Conservation (phyloP, 2,113 vertebrate genomes). For the Saimiri boliviensis region DNA sequence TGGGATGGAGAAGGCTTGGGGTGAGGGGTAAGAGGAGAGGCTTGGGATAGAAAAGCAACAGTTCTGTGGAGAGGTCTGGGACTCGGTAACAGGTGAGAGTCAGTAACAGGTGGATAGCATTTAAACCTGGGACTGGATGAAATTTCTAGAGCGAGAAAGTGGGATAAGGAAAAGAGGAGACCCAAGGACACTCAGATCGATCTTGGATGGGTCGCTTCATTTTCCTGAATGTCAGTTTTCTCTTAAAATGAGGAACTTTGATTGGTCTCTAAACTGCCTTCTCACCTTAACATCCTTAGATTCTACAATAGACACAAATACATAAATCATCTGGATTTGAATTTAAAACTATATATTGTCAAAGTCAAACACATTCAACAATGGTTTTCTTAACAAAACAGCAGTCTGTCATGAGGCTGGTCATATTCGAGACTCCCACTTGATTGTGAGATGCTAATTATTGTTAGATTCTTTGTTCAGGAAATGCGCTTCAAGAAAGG, state of each 20-base stretch:
- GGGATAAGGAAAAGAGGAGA: background rate
- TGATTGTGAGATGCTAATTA: background rate
- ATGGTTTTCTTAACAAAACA: background rate
- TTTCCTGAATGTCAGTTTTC: background rate
- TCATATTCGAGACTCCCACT: background rate
- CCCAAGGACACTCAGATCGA: background rate
- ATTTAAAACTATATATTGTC: background rate
- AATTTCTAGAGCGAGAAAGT: background rate
- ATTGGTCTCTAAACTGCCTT: background rate
- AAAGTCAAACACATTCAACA: background rate
- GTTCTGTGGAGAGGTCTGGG: background rate
- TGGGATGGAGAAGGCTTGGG: background rate
- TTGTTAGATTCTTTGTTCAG: constrained; percentile 27
- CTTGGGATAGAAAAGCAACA: background rate
- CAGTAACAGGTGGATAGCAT: background rate
- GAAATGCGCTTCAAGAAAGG: background rate
- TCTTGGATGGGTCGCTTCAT: background rate
- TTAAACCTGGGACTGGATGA: background rate
- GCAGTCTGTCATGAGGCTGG: background rate
- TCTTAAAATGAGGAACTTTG: background rate
- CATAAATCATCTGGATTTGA: background rate
- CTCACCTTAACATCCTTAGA: background rate
- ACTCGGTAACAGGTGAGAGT: background rate
- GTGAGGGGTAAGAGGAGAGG: background rate
- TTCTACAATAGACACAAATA: background rate